Conservation (phyloP, 2,888 invertebrate genomes). For the Koerneria pararmatus region DNA sequence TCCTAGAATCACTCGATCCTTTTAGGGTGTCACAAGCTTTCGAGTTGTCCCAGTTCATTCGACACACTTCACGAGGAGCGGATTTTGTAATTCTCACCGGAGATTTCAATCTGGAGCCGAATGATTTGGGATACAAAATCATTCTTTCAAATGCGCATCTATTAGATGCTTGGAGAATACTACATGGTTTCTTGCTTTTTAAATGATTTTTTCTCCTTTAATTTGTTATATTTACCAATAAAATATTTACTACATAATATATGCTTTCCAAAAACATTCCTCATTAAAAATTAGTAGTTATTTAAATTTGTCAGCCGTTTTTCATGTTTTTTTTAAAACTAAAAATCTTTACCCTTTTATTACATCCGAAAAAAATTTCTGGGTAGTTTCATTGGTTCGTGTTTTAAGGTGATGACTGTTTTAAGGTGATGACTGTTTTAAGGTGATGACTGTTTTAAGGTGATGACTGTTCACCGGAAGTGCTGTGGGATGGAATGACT, state of each 20-base stretch:
- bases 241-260: too few species aligned
- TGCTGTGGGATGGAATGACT: conserved; percentile 68
- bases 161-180: conserved; percentile 51
- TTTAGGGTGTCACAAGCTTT: conserved; percentile 72
- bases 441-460: too few species aligned
- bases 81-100: conserved; percentile 85
- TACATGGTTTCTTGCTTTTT: conserved; percentile 22
- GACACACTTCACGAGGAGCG: conserved; percentile 68
- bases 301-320: too few species aligned
- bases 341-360: too few species aligned
- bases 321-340: too few species aligned
- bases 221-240: too few species aligned
- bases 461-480: background rate
- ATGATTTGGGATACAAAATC: conserved; percentile 66
- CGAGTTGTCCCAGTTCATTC: conserved; percentile 88
- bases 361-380: too few species aligned
- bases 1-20: background rate
- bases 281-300: too few species aligned
- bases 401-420: too few species aligned
- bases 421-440: too few species aligned
- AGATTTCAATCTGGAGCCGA: conserved; percentile 86
- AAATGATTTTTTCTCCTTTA: background rate
- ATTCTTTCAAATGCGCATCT: conserved; percentile 49
- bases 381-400: too few species aligned
- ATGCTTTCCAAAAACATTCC: too few species aligned